A percentile compares a stretch with the other conserved stretches of the same genome.
Conservation (phyloP, 2,888 invertebrate species). For the Sicus ferrugineus region DNA sequence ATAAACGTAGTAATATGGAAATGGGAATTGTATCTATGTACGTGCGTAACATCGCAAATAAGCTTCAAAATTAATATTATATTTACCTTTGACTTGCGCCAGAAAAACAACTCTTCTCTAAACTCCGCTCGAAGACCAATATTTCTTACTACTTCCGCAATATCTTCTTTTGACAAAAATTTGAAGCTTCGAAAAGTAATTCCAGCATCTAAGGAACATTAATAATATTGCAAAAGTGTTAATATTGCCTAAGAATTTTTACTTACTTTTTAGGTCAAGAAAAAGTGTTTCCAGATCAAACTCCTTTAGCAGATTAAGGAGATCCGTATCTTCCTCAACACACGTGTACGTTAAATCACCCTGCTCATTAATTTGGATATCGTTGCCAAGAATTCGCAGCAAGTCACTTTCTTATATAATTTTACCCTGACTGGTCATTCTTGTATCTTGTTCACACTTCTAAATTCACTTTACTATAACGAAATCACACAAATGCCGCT, state of each 20-base stretch:
- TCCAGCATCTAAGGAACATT: constrained; percentile 36
- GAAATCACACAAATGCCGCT: constrained; percentile 18
- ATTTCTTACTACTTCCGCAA: constrained; percentile 36
- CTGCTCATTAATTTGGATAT: constrained; percentile 31
- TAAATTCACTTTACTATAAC: constrained; percentile 24
- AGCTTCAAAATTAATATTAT: constrained; percentile 30
- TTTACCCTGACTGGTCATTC: too few relatives aligned
- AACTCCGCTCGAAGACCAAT: constrained; percentile 37
- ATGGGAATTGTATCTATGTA: constrained; percentile 33
- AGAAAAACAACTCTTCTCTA: constrained; percentile 33
- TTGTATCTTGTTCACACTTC: constrained; percentile 27
- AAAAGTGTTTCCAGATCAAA: constrained; percentile 34
- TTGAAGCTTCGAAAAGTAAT: constrained; percentile 35
- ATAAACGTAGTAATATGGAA: constrained; percentile 34
- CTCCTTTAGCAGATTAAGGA: constrained; percentile 22
- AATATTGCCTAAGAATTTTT: constrained; percentile 31
- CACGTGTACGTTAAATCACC: constrained; percentile 30
- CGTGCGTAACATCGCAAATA: constrained; percentile 32
- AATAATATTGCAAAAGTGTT: constrained; percentile 33
- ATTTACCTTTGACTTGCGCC: constrained; percentile 32
- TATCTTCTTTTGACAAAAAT: constrained; percentile 35
- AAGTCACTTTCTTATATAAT: constrained; percentile 26
- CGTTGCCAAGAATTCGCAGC: constrained; percentile 28
- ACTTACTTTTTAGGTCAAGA: constrained; percentile 36
- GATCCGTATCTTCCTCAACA: constrained; percentile 23